Conservation (phyloP, 2,888 invertebrate species). For the Eupithecia exiguata region DNA sequence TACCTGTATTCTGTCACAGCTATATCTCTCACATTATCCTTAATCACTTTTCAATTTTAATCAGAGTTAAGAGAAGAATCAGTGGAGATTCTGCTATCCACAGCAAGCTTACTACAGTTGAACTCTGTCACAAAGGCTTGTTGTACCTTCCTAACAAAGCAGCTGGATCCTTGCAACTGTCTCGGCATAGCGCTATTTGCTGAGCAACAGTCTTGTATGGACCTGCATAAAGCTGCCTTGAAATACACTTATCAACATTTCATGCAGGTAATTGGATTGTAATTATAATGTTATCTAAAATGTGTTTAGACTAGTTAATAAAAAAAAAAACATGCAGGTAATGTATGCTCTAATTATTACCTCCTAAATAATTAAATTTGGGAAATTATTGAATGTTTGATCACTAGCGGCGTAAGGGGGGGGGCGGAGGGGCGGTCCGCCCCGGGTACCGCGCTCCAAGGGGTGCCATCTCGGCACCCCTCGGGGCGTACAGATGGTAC, state of each 20-base stretch:
- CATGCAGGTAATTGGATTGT: slow-evolving; percentile 91
- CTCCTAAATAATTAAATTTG: too few relatives aligned
- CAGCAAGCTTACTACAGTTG: slow-evolving; percentile 94
- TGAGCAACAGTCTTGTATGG: slow-evolving; percentile 93
- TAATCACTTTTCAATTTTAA: neutral
- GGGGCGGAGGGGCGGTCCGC: too few relatives aligned
- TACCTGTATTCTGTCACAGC: neutral
- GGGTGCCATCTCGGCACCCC: too few relatives aligned
- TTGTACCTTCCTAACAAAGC: slow-evolving; percentile 94
- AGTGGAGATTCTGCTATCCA: slow-evolving; percentile 93
- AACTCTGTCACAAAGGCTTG: slow-evolving; percentile 94
- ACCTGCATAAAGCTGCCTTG: slow-evolving; percentile 91
- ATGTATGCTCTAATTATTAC: slow-evolving; percentile 24
- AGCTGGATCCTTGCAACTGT: slow-evolving; percentile 96
- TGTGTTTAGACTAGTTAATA: too few relatives aligned
- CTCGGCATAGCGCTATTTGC: slow-evolving; percentile 97
- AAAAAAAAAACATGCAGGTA: slow-evolving; percentile 93
- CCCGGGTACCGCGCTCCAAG: too few relatives aligned
- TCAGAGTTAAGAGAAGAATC: slow-evolving; percentile 94
- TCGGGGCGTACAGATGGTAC: too few relatives aligned
- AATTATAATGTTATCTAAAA: too few relatives aligned
- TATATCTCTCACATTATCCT: neutral
- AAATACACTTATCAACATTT: slow-evolving; percentile 93
- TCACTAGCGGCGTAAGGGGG: too few relatives aligned
- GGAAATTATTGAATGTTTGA: too few relatives aligned